phyloP scores from a whole-genome alignment of 2,797 vertebrate species.

The Jordanella pulchra region DNA sequence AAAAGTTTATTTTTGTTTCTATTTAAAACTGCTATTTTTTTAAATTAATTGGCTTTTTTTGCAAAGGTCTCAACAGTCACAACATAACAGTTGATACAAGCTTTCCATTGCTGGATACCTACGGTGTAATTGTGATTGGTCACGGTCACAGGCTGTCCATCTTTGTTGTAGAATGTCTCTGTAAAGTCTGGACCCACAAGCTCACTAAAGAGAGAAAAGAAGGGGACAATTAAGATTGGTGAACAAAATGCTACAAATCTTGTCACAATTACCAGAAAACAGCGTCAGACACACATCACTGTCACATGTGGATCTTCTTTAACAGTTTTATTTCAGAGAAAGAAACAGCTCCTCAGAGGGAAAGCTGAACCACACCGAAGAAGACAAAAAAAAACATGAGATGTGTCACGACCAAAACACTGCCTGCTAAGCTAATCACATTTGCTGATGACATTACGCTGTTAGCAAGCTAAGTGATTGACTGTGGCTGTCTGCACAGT shows the following conservation, averaged over 20 bases:
- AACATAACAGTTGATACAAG: background rate
- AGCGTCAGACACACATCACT: background rate
- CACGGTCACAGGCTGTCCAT: conserved; percentile 73
- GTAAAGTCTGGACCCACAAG: conserved; percentile 79
- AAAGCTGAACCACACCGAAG: background rate
- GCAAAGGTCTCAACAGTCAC: background rate
- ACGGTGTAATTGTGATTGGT: conserved; percentile 70
- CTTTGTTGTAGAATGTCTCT: conserved; percentile 77
- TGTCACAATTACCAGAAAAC: background rate
- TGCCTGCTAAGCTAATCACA: conserved; percentile 10
- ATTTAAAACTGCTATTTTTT: too few relatives aligned
- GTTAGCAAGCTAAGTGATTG: conserved; percentile 27
- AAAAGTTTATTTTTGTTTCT: background rate
- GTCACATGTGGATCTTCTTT: too few relatives aligned
- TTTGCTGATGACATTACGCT: conserved; percentile 24
- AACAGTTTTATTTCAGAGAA: background rate
- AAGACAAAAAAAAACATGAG: background rate
- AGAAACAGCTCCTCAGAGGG: background rate
- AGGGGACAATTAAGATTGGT: background rate
- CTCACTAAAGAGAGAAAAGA: conserved; percentile 63
- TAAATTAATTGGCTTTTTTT: too few relatives aligned
- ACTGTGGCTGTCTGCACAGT: conserved; percentile 20
- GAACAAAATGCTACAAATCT: background rate
- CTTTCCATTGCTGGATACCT: conserved; percentile 40
- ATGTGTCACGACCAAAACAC: conserved; percentile 8